Percentiles rank a stretch among this genome's conserved stretches.
phyloP scores from a whole-genome alignment of 2,113 vertebrate genomes.

The Centropus bengalensis region DNA sequence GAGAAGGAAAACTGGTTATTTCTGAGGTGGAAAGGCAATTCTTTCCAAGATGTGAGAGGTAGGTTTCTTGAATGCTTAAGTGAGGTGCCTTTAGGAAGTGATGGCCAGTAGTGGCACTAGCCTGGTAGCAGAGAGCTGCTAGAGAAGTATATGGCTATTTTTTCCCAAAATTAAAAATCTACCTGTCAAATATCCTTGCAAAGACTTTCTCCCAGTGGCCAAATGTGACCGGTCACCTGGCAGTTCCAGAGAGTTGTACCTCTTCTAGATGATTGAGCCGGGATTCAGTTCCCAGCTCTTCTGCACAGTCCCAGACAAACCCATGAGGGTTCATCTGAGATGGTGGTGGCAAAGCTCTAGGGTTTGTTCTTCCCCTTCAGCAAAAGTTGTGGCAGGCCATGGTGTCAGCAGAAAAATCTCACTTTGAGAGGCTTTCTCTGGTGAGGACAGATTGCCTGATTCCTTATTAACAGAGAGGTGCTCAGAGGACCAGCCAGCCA shows the following conservation, averaged over 20 bases:
- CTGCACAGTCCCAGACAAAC: neutral
- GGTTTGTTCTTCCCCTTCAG: neutral
- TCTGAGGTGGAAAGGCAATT: no score
- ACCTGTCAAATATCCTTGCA: neutral
- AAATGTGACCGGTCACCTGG: neutral
- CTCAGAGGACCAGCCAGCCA: neutral
- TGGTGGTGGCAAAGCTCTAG: neutral
- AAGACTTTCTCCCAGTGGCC: neutral
- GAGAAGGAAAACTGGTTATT: neutral
- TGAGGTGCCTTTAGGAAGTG: neutral
- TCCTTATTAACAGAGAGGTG: neutral
- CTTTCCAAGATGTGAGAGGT: neutral
- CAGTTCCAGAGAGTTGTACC: neutral
- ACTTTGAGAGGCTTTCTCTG: neutral
- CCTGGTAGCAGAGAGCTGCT: neutral
- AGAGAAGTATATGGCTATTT: neutral
- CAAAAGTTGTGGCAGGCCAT: accelerated
- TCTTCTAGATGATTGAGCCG: neutral
- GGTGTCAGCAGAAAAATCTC: neutral
- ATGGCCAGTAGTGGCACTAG: neutral
- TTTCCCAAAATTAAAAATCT: neutral
- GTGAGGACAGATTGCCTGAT: neutral
- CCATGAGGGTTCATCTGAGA: neutral
- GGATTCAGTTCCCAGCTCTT: neutral
- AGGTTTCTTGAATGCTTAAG: neutral